A percentile compares a stretch with the other conserved stretches of the same genome.
Evolutionary conservation across 2,888 invertebrate species (phyloP).

Genomic region (Prenolepis imparis): DNA sequence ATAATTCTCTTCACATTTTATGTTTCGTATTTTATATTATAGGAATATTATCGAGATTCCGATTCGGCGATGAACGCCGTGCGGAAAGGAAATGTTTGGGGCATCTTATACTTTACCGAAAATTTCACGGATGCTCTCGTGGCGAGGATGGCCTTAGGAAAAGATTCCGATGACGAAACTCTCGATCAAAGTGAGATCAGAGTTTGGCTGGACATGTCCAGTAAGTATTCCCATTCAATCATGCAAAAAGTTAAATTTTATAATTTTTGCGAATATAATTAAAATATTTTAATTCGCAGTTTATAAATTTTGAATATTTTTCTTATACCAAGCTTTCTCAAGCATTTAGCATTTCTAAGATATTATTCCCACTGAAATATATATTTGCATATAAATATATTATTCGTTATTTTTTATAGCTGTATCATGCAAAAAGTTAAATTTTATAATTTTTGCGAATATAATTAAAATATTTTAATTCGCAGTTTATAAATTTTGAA

Average conservation of each 20-base stretch:
- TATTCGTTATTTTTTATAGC: background rate
- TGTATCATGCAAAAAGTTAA: background rate
- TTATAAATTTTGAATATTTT: background rate
- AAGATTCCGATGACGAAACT: conserved; percentile 94
- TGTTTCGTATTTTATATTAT: background rate
- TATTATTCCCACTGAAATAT: background rate
- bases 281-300: background rate
- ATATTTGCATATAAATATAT: background rate
- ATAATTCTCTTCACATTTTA: background rate
- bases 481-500: background rate
- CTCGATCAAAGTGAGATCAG: conserved; percentile 95
- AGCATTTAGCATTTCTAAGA: background rate
- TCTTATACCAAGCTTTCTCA: too few relatives aligned
- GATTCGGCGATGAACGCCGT: conserved; percentile 92
- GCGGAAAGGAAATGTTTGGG: conserved; percentile 93
- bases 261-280: background rate
- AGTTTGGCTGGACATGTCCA: conserved; percentile 97
- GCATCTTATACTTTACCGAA: conserved; percentile 94
- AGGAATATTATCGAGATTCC: conserved; percentile 89
- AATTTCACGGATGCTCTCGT: conserved; percentile 96
- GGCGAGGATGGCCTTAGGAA: conserved; percentile 93
- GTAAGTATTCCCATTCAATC: conserved; percentile 85
- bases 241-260: background rate
- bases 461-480: background rate
- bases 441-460: background rate